phyloP scores from a whole-genome alignment of 2,797 vertebrate genomes.

The Microhierax caerulescens region DNA sequence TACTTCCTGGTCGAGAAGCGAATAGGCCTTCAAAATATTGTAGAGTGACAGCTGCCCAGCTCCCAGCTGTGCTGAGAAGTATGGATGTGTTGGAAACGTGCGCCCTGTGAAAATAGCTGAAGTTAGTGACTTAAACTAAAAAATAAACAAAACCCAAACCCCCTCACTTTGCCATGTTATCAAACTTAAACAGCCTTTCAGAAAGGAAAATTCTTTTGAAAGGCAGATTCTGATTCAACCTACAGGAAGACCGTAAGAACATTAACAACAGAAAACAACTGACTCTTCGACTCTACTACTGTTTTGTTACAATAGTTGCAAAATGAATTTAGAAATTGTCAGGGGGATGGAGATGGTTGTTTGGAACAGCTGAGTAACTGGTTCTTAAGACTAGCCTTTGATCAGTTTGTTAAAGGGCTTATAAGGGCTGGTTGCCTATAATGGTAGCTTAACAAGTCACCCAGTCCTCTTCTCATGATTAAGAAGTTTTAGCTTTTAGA shows the following conservation, averaged over 20 bases:
- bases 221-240: not conserved
- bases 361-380: not conserved
- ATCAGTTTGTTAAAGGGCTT: not conserved
- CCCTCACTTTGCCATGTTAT: not conserved
- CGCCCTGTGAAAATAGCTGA: conserved; percentile 81
- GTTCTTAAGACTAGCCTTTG: not conserved
- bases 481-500: not conserved
- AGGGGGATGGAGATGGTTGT: not conserved
- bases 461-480: not conserved
- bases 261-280: not conserved
- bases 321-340: not conserved
- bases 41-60: conserved; percentile 94
- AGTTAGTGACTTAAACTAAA: not conserved
- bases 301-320: not conserved
- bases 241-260: not conserved
- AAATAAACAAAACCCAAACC: not conserved
- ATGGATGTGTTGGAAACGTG: conserved; percentile 96
- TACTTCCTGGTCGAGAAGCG: conserved; percentile 94
- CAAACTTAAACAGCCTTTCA: not conserved
- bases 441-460: not conserved
- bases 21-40: conserved; percentile 97
- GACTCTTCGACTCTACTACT: not conserved
- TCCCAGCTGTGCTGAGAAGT: conserved; percentile 95
- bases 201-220: not conserved
- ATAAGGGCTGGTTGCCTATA: not conserved